phyloP scores from a whole-genome alignment of 2,888 invertebrate genomes.

The Artemia sinica region DNA sequence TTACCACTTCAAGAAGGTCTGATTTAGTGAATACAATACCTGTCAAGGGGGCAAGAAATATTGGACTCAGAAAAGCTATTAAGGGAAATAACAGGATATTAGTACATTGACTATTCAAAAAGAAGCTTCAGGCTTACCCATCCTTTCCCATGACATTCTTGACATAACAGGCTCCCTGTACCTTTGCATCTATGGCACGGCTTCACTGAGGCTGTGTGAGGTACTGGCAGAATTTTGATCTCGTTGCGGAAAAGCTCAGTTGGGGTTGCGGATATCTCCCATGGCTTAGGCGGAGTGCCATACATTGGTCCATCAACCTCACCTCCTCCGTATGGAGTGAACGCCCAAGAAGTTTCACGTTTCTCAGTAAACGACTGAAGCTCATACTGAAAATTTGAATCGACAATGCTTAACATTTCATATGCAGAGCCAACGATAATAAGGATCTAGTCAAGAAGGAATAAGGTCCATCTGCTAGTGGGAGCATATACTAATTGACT shows the following conservation, averaged over 20 bases:
- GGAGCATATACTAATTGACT: too few species aligned
- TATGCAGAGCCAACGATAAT: too few species aligned
- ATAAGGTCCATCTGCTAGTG: too few species aligned
- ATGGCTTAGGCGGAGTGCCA: conserved; percentile 33
- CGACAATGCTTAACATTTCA: background rate
- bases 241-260: conserved; percentile 33
- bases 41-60: too few species aligned
- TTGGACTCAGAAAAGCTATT: too few species aligned
- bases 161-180: conserved; percentile 31
- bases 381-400: conserved; percentile 33
- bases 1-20: too few species aligned
- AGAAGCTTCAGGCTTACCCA: conserved; percentile 29
- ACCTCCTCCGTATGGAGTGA: conserved; percentile 35
- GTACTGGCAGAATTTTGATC: conserved; percentile 35
- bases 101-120: too few species aligned
- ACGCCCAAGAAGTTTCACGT: conserved; percentile 37
- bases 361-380: conserved; percentile 38
- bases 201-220: conserved; percentile 36
- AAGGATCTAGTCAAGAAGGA: too few species aligned
- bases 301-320: conserved; percentile 32
- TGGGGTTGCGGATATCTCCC: conserved; percentile 35
- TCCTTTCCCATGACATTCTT: conserved; percentile 35
- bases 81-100: too few species aligned
- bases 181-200: conserved; percentile 34
- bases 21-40: too few species aligned